A percentile compares a stretch with the other conserved stretches of the same genome.
These are phyloP conservation scores for Nomada ferruginata DNA, from an alignment of 2,888 invertebrate genomes.

Conservation along the genomic window DNA sequence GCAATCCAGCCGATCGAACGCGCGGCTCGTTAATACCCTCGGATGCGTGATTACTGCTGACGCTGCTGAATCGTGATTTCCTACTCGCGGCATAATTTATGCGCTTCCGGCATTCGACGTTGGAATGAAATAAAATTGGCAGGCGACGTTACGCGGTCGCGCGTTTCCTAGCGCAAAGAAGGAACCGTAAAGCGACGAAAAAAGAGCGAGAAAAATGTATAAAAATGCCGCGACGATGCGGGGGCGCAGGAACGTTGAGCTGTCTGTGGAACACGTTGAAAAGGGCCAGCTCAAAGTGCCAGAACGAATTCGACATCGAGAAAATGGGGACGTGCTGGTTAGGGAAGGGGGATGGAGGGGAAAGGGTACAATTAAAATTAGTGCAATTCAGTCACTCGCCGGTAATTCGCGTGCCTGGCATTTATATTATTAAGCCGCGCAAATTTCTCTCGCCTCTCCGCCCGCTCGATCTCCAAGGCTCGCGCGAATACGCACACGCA, in stretches of 20 bases:
- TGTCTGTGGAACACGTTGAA: conserved; percentile 12
- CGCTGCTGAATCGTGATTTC: conserved; percentile 59
- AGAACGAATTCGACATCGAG: conserved; percentile 68
- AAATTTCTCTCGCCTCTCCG: conserved; percentile 74
- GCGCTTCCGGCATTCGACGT: conserved; percentile 60
- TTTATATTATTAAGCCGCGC: conserved; percentile 82
- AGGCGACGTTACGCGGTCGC: conserved; percentile 1
- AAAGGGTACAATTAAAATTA: conserved; percentile 82
- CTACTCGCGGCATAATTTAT: conserved; percentile 65
- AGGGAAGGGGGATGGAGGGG: conserved; percentile 47
- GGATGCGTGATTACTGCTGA: conserved; percentile 51
- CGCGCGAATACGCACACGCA: conserved; percentile 29
- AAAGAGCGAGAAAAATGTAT: conserved; percentile 10
- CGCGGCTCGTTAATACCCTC: conserved; percentile 48
- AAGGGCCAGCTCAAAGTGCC: conserved; percentile 19
- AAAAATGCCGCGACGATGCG: conserved; percentile 58
- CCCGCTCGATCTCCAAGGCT: background rate
- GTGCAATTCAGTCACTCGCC: conserved; percentile 81
- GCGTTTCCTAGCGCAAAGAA: conserved; percentile 43
- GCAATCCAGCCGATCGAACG: conserved; percentile 36
- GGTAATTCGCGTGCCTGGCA: conserved; percentile 80
- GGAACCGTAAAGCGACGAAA: no score
- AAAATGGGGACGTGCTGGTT: conserved; percentile 32
- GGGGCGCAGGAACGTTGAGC: background rate
- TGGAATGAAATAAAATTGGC: conserved; percentile 56